Evolutionary conservation across 2,888 invertebrate species (phyloP).

Genomic region (Aphodius sticticus): DNA sequence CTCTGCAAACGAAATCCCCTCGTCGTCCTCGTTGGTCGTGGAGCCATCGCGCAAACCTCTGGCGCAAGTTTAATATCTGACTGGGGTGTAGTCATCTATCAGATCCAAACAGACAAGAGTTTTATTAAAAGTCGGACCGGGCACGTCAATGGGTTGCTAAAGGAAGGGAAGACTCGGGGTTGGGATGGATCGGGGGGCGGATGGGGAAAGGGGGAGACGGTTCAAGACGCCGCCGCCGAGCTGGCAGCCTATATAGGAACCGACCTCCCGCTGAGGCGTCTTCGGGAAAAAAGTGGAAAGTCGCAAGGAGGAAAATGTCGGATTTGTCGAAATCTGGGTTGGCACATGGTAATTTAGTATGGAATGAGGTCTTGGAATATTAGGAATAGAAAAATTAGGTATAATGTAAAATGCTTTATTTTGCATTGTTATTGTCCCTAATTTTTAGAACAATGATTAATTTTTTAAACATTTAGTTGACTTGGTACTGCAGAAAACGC

Average conservation of each 20-base stretch:
- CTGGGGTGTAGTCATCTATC: conserved; percentile 65
- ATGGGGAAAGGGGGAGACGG: conserved; percentile 10
- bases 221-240: not conserved
- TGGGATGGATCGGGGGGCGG: conserved; percentile 4
- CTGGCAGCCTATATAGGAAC: conserved; percentile 19
- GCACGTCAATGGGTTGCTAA: conserved; percentile 58
- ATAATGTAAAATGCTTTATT: no score
- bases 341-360: not conserved
- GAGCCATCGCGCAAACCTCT: conserved; percentile 39
- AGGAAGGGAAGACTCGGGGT: conserved; percentile 32
- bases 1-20: conserved; percentile 50
- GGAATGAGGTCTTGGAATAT: not conserved
- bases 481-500: no score
- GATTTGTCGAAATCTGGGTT: not conserved
- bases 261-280: not conserved
- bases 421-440: not conserved
- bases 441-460: no score
- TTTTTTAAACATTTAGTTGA: no score
- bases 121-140: conserved; percentile 64
- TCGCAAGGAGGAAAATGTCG: conserved; percentile 8
- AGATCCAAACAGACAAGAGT: conserved; percentile 66
- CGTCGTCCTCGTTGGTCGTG: conserved; percentile 28
- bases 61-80: conserved; percentile 61
- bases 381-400: not conserved
- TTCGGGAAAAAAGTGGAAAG: conserved; percentile 5